These are phyloP conservation scores for Diuraphis noxia DNA, from an alignment of 1,140 invertebrate genomes.

Conservation along the genomic window DNA sequence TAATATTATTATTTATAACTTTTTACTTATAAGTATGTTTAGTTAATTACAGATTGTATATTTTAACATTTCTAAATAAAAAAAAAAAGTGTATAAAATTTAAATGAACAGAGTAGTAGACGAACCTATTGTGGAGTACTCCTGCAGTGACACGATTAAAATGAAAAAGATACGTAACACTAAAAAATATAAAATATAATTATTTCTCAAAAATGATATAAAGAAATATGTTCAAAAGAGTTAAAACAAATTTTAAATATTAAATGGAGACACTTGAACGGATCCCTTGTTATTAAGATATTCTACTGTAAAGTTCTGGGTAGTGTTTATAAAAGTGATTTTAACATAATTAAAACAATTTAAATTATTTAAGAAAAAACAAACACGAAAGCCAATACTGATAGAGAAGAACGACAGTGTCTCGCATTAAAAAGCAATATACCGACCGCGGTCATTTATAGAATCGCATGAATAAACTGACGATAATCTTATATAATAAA, in stretches of 20 bases:
- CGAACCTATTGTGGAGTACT: too few species aligned
- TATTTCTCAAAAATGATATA: not conserved
- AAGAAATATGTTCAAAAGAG: not conserved
- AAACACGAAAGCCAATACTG: too few species aligned
- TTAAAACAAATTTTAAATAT: not conserved
- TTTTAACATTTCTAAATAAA: too few species aligned
- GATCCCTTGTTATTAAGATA: not conserved
- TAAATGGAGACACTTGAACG: not conserved
- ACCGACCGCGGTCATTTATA: too few species aligned
- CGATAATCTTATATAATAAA: not conserved
- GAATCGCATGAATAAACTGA: not conserved
- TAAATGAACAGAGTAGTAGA: too few species aligned
- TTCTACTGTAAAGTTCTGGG: not conserved
- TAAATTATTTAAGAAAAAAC: too few species aligned
- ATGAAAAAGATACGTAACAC: too few species aligned
- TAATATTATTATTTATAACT: not conserved
- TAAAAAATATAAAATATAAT: too few species aligned
- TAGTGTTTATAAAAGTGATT: too few species aligned
- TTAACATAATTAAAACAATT: too few species aligned
- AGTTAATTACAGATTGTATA: too few species aligned
- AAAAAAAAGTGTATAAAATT: too few species aligned
- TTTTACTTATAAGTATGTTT: not conserved
- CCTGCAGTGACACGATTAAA: not conserved
- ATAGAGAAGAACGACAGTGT: not conserved
- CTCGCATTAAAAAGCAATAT: not conserved